Evolutionary conservation across 35 echinoderm and acorn worm genomes (phyloP).

Genomic region (Stichopus chloronotus): DNA sequence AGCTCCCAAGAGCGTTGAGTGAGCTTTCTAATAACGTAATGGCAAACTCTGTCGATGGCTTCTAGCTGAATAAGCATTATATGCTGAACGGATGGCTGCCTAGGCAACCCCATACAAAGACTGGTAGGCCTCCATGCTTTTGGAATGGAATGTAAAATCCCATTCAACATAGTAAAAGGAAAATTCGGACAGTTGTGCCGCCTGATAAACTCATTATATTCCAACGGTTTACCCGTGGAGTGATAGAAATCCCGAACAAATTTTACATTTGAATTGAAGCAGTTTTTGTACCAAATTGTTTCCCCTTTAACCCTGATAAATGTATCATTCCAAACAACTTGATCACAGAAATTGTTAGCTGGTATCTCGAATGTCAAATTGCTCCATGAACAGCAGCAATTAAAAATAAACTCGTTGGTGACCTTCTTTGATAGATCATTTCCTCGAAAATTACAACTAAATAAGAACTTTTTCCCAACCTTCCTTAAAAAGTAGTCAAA

Average conservation of each 20-base stretch:
- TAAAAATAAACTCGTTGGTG: constrained; percentile 14
- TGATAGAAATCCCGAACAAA: neutral
- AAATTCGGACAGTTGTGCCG: neutral
- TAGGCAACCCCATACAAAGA: neutral
- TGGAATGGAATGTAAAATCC: neutral
- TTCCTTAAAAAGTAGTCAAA: constrained; percentile 4
- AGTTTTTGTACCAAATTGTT: neutral
- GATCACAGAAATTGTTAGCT: neutral
- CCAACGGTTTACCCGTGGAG: neutral
- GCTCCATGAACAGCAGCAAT: constrained; percentile 32
- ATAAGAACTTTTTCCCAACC: neutral
- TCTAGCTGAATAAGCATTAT: neutral
- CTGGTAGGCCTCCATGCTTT: neutral
- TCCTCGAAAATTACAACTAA: neutral
- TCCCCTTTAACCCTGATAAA: neutral
- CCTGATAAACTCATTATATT: neutral
- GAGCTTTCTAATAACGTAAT: constrained; percentile 16
- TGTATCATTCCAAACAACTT: constrained; percentile 18
- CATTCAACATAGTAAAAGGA: constrained; percentile 9
- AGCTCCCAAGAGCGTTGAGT: neutral
- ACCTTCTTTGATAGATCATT: constrained; percentile 14
- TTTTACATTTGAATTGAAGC: neutral
- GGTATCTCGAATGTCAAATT: constrained; percentile 21
- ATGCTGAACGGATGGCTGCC: neutral
- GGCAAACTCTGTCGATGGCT: neutral